These are phyloP conservation scores for Colletes latitarsis DNA, from an alignment of 1,140 invertebrate genomes.

Conservation along the genomic window DNA sequence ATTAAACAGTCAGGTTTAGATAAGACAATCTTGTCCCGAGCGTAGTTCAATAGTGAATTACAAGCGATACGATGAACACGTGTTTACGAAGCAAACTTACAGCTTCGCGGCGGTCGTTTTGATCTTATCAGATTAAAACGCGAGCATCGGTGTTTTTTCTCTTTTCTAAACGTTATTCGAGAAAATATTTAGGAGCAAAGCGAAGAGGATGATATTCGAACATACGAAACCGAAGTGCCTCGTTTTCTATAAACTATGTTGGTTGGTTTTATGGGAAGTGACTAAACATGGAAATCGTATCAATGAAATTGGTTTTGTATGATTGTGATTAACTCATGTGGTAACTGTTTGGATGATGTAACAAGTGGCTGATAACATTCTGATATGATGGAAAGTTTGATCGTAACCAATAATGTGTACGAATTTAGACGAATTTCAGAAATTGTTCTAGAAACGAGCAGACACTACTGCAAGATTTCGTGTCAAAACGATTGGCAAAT, in stretches of 20 bases:
- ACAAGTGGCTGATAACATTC: too few species aligned
- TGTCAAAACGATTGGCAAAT: too few species aligned
- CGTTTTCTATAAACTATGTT: not conserved
- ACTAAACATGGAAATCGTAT: not conserved
- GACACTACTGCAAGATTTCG: too few species aligned
- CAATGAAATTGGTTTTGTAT: too few species aligned
- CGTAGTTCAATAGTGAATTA: constrained; percentile 1
- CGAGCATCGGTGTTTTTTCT: not conserved
- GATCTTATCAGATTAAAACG: not conserved
- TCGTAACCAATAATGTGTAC: too few species aligned
- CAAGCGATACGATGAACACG: not conserved
- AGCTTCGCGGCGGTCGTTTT: not conserved
- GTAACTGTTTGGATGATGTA: too few species aligned
- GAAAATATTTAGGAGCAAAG: too few species aligned
- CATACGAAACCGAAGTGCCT: not conserved
- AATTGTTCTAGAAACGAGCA: too few species aligned
- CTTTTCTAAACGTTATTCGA: not conserved
- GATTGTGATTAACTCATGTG: too few species aligned
- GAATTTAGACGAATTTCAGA: too few species aligned
- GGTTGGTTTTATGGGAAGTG: not conserved
- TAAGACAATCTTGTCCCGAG: not conserved
- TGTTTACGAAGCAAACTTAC: not conserved
- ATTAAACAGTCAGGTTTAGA: not conserved
- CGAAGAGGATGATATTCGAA: not conserved
- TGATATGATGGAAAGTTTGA: too few species aligned